phyloP scores from a whole-genome alignment of 2,797 vertebrate genomes.

The Sylvilagus floridanus region DNA sequence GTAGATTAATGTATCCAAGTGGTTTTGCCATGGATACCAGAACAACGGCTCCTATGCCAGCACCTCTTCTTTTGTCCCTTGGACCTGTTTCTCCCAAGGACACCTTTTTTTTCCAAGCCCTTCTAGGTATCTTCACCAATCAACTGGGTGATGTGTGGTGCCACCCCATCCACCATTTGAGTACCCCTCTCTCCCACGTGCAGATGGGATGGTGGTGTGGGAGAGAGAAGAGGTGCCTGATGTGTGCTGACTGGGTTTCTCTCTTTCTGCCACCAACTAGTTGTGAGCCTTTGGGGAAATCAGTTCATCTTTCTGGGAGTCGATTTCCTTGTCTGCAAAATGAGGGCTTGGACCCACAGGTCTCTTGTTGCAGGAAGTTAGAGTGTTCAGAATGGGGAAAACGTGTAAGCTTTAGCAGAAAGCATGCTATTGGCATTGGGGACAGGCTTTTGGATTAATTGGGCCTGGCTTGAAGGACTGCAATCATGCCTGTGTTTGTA shows the following conservation, averaged over 20 bases:
- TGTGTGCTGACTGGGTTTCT: not conserved
- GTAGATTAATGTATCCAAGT: not conserved
- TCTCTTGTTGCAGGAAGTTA: not conserved
- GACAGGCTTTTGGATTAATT: not conserved
- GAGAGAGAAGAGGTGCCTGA: not conserved
- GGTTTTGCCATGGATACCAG: not conserved
- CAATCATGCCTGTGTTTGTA: not conserved
- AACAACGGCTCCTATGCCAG: not conserved
- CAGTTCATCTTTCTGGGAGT: not conserved
- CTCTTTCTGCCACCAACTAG: not conserved
- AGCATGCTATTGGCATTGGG: not conserved
- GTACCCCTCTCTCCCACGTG: not conserved
- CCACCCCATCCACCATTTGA: rapidly evolving
- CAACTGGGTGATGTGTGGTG: not conserved
- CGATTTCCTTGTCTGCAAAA: not conserved
- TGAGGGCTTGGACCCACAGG: not conserved
- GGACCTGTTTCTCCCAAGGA: not conserved
- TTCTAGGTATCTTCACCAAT: not conserved
- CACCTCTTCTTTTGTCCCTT: not conserved
- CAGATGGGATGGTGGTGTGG: rapidly evolving
- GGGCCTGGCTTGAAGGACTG: not conserved
- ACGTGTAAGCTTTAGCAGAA: not conserved
- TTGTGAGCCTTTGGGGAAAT: not conserved
- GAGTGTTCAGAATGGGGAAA: not conserved
- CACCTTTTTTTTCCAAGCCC: not conserved